A percentile compares a stretch with the other conserved stretches of the same genome.
These are phyloP conservation scores for Choloepus didactylus DNA, from an alignment of 2,797 vertebrate species.

Conservation along the genomic window DNA sequence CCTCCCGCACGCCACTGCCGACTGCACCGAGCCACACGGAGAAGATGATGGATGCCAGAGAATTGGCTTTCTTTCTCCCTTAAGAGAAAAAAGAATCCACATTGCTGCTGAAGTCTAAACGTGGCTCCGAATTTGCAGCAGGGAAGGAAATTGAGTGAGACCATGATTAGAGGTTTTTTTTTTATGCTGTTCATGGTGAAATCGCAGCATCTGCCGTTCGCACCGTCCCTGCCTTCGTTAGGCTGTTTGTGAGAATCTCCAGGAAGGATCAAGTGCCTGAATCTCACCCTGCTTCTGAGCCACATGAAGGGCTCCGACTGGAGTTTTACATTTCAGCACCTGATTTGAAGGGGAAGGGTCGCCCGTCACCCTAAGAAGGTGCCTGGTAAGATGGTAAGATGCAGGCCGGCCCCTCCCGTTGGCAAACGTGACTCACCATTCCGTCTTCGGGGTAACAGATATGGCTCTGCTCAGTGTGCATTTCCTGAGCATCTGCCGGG, in stretches of 20 bases:
- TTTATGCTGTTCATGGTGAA: conserved; percentile 8
- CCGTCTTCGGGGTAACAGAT: conserved; percentile 53
- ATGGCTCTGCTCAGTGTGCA: background rate
- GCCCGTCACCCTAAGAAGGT: background rate
- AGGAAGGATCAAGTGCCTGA: conserved; percentile 10
- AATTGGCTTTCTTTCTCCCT: background rate
- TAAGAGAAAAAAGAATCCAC: conserved; percentile 63
- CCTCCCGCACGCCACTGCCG: background rate
- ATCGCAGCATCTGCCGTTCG: conserved; percentile 64
- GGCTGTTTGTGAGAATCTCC: conserved; percentile 57
- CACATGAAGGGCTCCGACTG: background rate
- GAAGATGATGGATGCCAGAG: conserved; percentile 17
- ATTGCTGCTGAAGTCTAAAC: conserved; percentile 68
- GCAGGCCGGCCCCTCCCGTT: conserved; percentile 22
- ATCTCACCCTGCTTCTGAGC: conserved; percentile 31
- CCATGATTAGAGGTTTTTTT: conserved; percentile 70
- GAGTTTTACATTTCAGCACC: conserved; percentile 31
- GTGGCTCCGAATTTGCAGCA: conserved; percentile 62
- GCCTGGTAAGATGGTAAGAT: background rate
- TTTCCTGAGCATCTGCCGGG: conserved; percentile 68
- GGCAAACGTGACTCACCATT: conserved; percentile 5
- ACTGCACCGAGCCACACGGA: background rate
- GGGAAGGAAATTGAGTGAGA: conserved; percentile 71
- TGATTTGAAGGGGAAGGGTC: conserved; percentile 59
- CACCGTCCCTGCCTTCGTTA: conserved; percentile 71